Evolutionary conservation across 2,113 vertebrate genomes (phyloP).

Genomic region (Calonectris borealis): DNA sequence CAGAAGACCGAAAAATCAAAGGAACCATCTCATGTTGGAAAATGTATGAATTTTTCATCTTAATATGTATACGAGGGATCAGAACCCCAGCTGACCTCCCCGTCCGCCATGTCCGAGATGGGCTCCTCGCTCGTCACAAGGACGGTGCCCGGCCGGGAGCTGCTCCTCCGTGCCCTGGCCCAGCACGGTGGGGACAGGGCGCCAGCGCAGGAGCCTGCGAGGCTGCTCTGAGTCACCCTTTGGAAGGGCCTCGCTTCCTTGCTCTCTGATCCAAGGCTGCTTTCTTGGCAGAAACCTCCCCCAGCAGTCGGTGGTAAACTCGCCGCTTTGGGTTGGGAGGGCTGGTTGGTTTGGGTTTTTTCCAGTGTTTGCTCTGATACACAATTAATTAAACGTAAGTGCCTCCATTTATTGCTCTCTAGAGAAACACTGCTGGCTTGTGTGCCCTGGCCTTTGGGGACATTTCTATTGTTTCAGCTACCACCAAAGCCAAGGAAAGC

Average conservation of each 20-base stretch:
- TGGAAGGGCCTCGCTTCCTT: slow-evolving; percentile 9
- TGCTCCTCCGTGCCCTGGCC: accelerated
- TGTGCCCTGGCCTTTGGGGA: neutral
- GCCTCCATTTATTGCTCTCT: slow-evolving; percentile 3
- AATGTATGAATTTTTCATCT: neutral
- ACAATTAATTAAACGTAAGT: slow-evolving; percentile 50
- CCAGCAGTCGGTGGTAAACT: neutral
- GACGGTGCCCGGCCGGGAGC: neutral
- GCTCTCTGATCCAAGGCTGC: neutral
- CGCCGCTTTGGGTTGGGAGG: neutral
- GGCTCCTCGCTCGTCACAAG: neutral
- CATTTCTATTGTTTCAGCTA: slow-evolving; percentile 44
- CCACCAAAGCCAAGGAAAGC: neutral
- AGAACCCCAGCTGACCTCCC: neutral
- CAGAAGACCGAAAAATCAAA: neutral
- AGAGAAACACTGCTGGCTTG: neutral
- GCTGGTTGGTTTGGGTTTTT: neutral
- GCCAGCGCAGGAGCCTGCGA: neutral
- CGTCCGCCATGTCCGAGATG: accelerated
- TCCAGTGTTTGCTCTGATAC: slow-evolving; percentile 35
- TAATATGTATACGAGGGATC: neutral
- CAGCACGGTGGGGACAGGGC: accelerated
- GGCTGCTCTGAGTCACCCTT: slow-evolving; percentile 25
- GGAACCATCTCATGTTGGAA: neutral
- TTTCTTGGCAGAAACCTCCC: slow-evolving; percentile 34